Base-by-base conservation (phyloP, 1,140 invertebrate genomes). In the Saccostrea cuccullata region DNA sequence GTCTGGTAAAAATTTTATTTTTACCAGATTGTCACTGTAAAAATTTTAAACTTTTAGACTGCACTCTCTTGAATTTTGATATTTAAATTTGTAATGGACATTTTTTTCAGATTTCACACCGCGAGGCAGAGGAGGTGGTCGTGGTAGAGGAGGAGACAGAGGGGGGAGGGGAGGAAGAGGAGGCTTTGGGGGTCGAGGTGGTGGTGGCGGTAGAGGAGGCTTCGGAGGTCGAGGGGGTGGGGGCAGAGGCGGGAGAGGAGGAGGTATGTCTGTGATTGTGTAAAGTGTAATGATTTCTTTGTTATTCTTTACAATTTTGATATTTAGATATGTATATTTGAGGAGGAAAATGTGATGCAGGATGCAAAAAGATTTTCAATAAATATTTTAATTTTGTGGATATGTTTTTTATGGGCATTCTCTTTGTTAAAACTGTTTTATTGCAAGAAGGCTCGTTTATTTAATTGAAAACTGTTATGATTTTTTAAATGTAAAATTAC, bases 131-230 rank as follows among this genome's bases (percentile, higher is more conserved):
- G 64, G 87, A 82, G 88, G 91, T 30, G 86, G 84, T 20, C 55
- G 91, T 20, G 89, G 87, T 17, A 60, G 89, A 20, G 20, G 88
- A 30, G 87, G 92, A 30, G 90, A 90, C 20, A 23, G 89, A 77
- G 87, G 90, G 36, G 89, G 90, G 17, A 82, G 89, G 67, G 95
- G 96, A 82, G 91, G 94, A 26, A 91, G 96, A n/a, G 96, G 96
- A 60, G 88, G 93, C 26, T 55, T 87, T 23, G 89, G 87, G 4
- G 36, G 87, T 3, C 20, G 91, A 26, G 87, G 92, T 64, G 86
- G 91, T 3, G 87, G 90, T 30, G 90, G 91, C 15, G 36, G 88
- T 26, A 92, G 93, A 26, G 89, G 88, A 30, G 77, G 90, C 15
- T 90, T 89, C 17, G 87, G 91, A 58, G 84, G 91, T 30, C 89